Evolutionary conservation across 2,888 invertebrate species (phyloP), one percentile per base, ranked within the genome.

Genomic region (Chromoteleia sp.): DNA sequence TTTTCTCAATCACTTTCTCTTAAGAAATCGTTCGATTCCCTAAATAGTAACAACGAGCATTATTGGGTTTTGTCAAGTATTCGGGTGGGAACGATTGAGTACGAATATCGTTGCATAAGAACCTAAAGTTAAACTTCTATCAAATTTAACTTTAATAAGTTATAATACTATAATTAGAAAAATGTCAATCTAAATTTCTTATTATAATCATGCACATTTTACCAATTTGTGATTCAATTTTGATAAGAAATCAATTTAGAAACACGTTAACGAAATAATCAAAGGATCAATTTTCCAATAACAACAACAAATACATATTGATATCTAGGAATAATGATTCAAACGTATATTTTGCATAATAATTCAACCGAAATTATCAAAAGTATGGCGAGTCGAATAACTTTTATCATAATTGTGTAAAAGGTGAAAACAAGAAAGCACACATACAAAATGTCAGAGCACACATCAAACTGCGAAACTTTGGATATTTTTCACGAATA

Each of bases 281-380:
- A 29, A 54, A 52, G n/a, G 29, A 67, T 30, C 39, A 67, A 54
- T 54, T 67, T 61, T 58, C 41, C 41, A 41, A 25, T 58, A 19
- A 14, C 12, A 41, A 12, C 10, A 14, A 41, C 25, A 25, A 45
- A 45, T 54, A 52, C 39, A 67, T 67, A 25, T 41, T 41, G 14
- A 39, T 65, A 65, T 50, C 36, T 68, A 68, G 30, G 10, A 43
- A 41, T 56, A 68, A 43, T 15, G 10, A 36, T 54, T 41, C 12
- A 5, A 54, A 30, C 54, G 45, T 68, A 56, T 68, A 68, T 45
- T 68, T 68, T 68, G 56, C 68, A 33, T 19, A 56, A 45, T 56
- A 41, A 41, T 41, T 29, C 19, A 41, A 54, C 39, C 15, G 10
- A 36, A 41, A 54, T 33, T n/a, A 41, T 50, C 17, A 17, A 54